These are phyloP conservation scores for Eolophus roseicapilla DNA, from an alignment of 2,113 vertebrate species.

Conservation along the genomic window DNA sequence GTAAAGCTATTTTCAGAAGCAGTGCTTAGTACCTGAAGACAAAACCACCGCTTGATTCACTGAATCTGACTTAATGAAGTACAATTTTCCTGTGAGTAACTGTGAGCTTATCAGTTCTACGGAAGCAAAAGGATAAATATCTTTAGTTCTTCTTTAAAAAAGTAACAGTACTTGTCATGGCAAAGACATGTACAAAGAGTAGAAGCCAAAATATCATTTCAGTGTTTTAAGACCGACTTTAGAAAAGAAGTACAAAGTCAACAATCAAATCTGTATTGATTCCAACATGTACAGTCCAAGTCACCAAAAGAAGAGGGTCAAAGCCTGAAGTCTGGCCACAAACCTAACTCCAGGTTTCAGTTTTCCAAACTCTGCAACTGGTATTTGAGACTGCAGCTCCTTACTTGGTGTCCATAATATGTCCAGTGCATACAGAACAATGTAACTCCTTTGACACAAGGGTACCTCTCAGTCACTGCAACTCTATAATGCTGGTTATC, in stretches of 20 bases:
- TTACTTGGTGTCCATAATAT: not conserved
- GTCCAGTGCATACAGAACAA: not conserved
- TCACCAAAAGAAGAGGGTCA: not conserved
- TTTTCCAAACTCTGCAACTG: not conserved
- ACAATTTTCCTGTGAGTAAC: not conserved
- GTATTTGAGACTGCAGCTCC: not conserved
- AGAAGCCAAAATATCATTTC: not conserved
- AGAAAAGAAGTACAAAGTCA: not conserved
- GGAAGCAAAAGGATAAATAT: constrained; percentile 27
- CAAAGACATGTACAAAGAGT: constrained; percentile 31
- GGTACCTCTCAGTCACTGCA: not conserved
- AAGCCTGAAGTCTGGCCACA: not conserved
- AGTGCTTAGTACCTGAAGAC: not conserved
- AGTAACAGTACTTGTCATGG: constrained; percentile 53
- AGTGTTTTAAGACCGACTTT: not conserved
- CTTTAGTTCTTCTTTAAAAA: constrained; percentile 20
- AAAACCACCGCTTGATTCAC: not conserved
- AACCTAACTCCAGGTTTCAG: not conserved
- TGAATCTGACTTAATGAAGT: not conserved
- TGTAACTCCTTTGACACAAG: not conserved
- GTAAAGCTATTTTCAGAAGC: not conserved
- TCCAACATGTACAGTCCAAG: not conserved
- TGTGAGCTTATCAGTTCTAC: not conserved
- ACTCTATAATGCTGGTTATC: not conserved
- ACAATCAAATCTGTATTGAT: not conserved